Percentiles rank a stretch among this genome's conserved stretches.
These are phyloP conservation scores for Megaceryle alcyon DNA, from an alignment of 2,797 vertebrate genomes.

Conservation along the genomic window DNA sequence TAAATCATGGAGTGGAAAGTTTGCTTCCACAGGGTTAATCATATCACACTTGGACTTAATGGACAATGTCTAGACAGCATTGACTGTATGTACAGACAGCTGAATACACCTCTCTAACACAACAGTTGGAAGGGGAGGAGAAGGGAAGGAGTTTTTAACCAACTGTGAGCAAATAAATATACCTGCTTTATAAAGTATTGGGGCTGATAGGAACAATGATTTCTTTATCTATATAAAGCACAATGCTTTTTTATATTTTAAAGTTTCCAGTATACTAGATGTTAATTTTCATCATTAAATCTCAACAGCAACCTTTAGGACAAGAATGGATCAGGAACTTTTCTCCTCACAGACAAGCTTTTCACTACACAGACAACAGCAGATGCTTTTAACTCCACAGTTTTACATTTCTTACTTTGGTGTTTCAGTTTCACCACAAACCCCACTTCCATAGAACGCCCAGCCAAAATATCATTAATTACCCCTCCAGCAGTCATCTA, in stretches of 20 bases:
- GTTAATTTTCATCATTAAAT: background rate
- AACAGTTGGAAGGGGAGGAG: background rate
- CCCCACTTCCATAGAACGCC: background rate
- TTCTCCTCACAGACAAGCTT: background rate
- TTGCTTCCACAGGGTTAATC: background rate
- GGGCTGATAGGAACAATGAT: background rate
- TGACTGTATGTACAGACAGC: background rate
- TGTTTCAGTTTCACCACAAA: background rate
- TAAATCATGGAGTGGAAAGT: accelerated
- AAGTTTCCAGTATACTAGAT: background rate
- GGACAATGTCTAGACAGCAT: background rate
- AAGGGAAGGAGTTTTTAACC: background rate
- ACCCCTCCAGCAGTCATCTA: background rate
- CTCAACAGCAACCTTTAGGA: background rate
- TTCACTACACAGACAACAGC: background rate
- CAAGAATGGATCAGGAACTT: background rate
- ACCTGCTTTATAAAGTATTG: background rate
- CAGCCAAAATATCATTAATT: background rate
- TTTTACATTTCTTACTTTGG: background rate
- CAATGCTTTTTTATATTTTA: background rate
- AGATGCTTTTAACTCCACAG: background rate
- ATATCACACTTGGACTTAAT: background rate
- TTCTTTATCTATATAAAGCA: background rate
- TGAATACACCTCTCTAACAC: background rate
- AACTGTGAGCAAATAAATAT: background rate